These are phyloP conservation scores for Abscondita cerata DNA, from an alignment of 2,888 invertebrate species.

Conservation along the genomic window DNA sequence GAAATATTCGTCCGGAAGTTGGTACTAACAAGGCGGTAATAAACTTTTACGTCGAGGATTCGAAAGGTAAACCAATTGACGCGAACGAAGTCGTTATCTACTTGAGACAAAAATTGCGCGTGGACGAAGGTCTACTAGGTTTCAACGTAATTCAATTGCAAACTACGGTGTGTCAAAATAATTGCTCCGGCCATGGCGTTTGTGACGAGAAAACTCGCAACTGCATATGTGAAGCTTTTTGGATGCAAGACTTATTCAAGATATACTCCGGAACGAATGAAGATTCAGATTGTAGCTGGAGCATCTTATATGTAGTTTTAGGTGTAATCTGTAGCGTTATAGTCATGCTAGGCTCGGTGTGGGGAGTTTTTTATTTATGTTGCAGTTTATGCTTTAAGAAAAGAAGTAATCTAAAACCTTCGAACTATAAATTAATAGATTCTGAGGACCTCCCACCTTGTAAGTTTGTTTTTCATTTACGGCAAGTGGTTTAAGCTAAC, in stretches of 20 bases:
- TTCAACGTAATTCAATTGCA: conserved; percentile 80
- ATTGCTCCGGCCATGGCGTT: conserved; percentile 90
- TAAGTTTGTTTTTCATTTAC: conserved; percentile 55
- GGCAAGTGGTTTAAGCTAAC: not conserved
- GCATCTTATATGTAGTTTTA: conserved; percentile 89
- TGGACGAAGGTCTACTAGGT: conserved; percentile 73
- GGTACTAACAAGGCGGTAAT: conserved; percentile 61
- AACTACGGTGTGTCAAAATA: conserved; percentile 88
- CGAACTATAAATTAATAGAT: conserved; percentile 75
- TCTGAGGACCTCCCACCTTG: conserved; percentile 71
- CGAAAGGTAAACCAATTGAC: conserved; percentile 58
- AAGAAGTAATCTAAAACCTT: conserved; percentile 63
- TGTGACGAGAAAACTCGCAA: conserved; percentile 84
- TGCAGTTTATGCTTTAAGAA: conserved; percentile 61
- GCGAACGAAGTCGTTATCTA: conserved; percentile 72
- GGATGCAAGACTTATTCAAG: conserved; percentile 77
- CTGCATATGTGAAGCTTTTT: conserved; percentile 93
- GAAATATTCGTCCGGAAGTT: conserved; percentile 60
- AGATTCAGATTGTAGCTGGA: conserved; percentile 81
- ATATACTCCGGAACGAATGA: conserved; percentile 50
- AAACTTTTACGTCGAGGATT: conserved; percentile 58
- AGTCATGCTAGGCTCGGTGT: conserved; percentile 66
- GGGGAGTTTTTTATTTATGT: conserved; percentile 71
- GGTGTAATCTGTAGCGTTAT: conserved; percentile 68
- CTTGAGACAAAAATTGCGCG: conserved; percentile 71